Conservation (phyloP, 2,797 vertebrate species). For the Leptoclinus maculatus region DNA sequence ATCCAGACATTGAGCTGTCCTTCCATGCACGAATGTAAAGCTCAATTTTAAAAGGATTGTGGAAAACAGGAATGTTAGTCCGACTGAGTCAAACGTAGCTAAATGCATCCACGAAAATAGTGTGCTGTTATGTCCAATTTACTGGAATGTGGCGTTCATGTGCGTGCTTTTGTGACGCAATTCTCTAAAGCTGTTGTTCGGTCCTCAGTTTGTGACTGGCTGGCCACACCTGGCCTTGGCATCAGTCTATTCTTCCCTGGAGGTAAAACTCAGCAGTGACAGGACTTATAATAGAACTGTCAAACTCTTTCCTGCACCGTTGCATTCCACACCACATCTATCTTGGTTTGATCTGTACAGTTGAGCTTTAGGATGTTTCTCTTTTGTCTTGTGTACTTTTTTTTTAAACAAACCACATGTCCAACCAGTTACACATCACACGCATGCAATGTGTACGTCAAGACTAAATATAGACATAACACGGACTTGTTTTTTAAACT, state of each 20-base stretch:
- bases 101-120: not conserved
- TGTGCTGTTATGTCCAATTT: not conserved
- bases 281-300: not conserved
- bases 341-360: not conserved
- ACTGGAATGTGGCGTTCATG: not conserved
- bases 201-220: not conserved
- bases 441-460: not conserved
- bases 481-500: not conserved
- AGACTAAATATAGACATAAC: not conserved
- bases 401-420: not conserved
- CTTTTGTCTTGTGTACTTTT: conserved; percentile 3
- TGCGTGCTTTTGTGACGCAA: not conserved
- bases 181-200: not conserved
- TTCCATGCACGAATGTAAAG: not conserved
- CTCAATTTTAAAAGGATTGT: not conserved
- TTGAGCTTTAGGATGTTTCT: not conserved
- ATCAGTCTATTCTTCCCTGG: not conserved
- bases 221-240: not conserved
- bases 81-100: not conserved
- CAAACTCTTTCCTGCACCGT: not conserved
- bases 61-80: not conserved
- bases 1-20: not conserved
- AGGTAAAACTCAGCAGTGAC: conserved; percentile 11
- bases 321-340: conserved; percentile 20
- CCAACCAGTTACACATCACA: not conserved